Evolutionary conservation across 23 tunicate genomes (phyloP).

Genomic region (Pegea sp.): DNA sequence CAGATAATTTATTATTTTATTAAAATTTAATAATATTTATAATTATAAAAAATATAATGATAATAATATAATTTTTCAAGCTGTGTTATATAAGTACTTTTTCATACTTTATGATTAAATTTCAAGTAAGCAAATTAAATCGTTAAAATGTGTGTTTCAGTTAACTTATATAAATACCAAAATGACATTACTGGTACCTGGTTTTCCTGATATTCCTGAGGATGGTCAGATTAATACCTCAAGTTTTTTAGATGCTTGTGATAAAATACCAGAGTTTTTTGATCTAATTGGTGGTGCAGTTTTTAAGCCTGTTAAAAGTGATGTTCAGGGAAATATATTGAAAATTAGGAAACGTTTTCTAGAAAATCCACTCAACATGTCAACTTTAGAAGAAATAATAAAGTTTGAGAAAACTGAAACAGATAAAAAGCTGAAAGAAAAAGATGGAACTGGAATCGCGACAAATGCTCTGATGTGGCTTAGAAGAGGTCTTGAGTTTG

Average conservation of each 20-base stretch:
- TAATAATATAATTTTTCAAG: no score
- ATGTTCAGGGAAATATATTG: conserved; percentile 68
- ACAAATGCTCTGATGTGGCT: conserved; percentile 99
- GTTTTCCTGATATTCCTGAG: conserved; percentile 35
- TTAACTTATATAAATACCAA: no score
- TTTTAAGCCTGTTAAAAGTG: conserved; percentile 79
- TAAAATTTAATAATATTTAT: no score
- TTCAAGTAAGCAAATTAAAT: no score
- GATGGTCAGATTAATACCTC: conserved; percentile 32
- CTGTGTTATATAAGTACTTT: no score
- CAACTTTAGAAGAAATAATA: conserved; percentile 34
- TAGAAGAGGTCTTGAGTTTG: conserved; percentile 69
- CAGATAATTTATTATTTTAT: no score
- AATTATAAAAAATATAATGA: no score
- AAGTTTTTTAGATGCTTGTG: conserved; percentile 53
- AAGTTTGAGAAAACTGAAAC: conserved; percentile 31
- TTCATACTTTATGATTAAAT: no score
- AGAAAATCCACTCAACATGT: conserved; percentile 44
- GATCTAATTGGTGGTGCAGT: conserved; percentile 82
- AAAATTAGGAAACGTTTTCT: conserved; percentile 47
- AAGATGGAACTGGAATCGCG: conserved; percentile 80
- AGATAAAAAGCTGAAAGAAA: conserved; percentile 41
- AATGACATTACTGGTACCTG: conserved; percentile 11
- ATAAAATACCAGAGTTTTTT: conserved; percentile 38
- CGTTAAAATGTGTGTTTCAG: no score